Base-by-base conservation (phyloP, 2,113 vertebrate genomes). In the Trematomus loennbergii region DNA sequence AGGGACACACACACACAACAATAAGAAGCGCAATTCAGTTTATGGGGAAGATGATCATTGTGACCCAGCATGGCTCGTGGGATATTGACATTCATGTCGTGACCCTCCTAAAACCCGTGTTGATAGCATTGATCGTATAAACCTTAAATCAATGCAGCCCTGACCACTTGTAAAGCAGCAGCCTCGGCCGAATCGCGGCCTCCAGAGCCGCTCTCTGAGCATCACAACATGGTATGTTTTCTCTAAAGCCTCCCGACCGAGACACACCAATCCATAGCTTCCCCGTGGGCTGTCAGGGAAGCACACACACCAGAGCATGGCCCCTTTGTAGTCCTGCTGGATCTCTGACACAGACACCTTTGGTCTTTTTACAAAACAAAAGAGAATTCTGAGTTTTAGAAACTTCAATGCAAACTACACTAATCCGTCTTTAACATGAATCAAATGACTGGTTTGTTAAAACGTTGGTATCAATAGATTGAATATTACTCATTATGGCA, bases 121-220 rank as follows among this genome's bases (percentile, higher is more conserved):
- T 89, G 85, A 89, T 88, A 71, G 53, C 74, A 87, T 87, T 79
- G 89, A 91, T 88, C 22, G 36, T 46, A 73, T 88, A 87, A 93
- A 90, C 86, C 90, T 87, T 87, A 77, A 82, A 91, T 90, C 85
- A 74, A 93, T 90, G 88, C 13, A 3, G 78, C 54, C 69, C 76
- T 50, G 83, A 74, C 83, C 86, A 77, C 86, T 89, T 89, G 87
- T 91, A 87, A 91, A 91, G 86, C 86, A 78, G 85, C 3, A 53
- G 75, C 72, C 73, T 57, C 53, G n/a, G 52, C 68, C 67, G 68
- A 81, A 81, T 84, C 74, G 46, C 72, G 50, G 69, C 81, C 81
- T 78, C 76, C 69, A 20, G 67, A 79, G 82, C 79, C 16, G 78
- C 75, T 82, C 70, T 70, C 65, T 17, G 53, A 75, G 79, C 81